phyloP scores from a whole-genome alignment of 2,888 invertebrate species.

The Agrotis exclamationis region DNA sequence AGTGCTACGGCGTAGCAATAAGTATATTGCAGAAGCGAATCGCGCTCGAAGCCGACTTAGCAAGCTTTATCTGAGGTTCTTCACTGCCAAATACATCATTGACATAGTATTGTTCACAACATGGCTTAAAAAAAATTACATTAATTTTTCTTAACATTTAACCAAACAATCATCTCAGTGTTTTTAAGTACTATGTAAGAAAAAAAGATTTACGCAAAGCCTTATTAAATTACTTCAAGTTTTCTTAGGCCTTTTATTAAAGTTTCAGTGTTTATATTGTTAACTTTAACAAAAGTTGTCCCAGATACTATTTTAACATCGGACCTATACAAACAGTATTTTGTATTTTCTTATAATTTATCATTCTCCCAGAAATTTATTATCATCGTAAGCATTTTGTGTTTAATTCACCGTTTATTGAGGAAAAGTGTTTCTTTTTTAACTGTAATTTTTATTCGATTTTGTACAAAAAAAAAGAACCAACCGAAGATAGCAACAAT shows the following conservation, averaged over 20 bases:
- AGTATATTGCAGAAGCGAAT: background rate
- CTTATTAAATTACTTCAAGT: constrained; percentile 26
- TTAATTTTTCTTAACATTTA: background rate
- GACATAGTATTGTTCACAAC: background rate
- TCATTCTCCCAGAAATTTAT: background rate
- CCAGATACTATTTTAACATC: constrained; percentile 13
- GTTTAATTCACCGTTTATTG: background rate
- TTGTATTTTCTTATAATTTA: constrained; percentile 2
- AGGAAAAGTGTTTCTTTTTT: background rate
- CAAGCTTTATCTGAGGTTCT: background rate
- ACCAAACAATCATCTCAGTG: background rate
- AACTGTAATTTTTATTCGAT: background rate
- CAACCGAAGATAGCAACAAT: too few species aligned
- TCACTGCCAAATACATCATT: background rate
- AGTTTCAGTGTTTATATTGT: constrained; percentile 29
- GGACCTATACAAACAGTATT: background rate
- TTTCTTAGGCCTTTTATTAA: constrained; percentile 23
- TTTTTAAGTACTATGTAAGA: background rate
- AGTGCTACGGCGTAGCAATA: background rate
- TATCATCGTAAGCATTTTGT: background rate
- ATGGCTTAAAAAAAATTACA: too few species aligned
- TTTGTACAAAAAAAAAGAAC: too few species aligned
- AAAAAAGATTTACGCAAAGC: background rate
- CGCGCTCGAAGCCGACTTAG: background rate
- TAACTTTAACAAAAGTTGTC: constrained; percentile 37